Percentiles rank a stretch among this genome's conserved stretches.
Conservation (phyloP, 1,140 invertebrate genomes). For the Teleogryllus occipitalis region DNA sequence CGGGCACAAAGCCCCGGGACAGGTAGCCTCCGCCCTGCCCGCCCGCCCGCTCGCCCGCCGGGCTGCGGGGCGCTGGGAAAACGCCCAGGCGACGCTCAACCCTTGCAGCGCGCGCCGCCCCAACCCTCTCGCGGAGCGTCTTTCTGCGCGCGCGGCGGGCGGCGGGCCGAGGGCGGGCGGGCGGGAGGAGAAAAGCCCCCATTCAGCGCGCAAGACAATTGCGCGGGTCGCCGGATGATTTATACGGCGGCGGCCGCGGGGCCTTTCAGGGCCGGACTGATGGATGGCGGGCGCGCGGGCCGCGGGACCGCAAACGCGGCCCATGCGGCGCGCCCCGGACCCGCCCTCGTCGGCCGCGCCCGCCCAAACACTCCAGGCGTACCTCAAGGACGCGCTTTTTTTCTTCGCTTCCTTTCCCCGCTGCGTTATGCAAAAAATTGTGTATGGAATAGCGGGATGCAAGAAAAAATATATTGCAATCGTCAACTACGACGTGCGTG, state of each 20-base stretch:
- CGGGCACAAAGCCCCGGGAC: not conserved
- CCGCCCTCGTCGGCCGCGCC: no score
- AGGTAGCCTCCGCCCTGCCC: not conserved
- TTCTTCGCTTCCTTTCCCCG: not conserved
- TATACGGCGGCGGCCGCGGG: not conserved
- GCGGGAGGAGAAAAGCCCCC: not conserved
- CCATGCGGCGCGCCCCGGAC: no score
- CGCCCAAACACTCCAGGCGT: not conserved
- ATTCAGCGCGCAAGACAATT: not conserved
- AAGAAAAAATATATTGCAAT: no score
- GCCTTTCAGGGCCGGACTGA: not conserved
- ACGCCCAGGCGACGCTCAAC: not conserved
- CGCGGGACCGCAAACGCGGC: not conserved
- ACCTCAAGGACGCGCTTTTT: not conserved
- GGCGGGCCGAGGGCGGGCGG: no score
- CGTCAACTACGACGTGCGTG: no score
- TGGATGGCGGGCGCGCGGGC: not conserved
- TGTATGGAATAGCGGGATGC: no score
- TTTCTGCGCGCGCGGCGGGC: not conserved
- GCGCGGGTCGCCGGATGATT: conserved; percentile 2
- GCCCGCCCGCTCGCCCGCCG: no score
- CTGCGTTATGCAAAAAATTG: no score
- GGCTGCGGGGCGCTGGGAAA: not conserved
- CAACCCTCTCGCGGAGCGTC: not conserved
- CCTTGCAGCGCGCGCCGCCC: not conserved